These are phyloP conservation scores for Tribolium castaneum DNA, from an alignment of 1,140 invertebrate genomes.

Conservation along the genomic window DNA sequence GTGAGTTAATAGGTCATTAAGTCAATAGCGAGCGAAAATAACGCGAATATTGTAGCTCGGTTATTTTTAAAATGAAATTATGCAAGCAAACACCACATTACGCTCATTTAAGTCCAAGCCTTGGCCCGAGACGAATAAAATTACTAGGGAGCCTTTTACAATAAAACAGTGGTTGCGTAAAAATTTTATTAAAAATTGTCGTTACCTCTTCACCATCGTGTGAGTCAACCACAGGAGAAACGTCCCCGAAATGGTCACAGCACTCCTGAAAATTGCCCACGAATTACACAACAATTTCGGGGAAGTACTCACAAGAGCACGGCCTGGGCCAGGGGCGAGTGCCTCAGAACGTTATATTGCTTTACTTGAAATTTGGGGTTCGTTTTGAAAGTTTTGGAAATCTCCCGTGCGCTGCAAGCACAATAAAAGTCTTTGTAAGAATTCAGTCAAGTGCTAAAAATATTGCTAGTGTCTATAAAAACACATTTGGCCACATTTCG, in stretches of 20 bases:
- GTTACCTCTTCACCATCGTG: not conserved
- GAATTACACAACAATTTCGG: not conserved
- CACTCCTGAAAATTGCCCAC: conserved; percentile 47
- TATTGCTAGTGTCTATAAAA: conserved; percentile 29
- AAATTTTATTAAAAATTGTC: not conserved
- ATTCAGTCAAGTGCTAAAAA: conserved; percentile 29
- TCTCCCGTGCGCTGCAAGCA: conserved; percentile 66
- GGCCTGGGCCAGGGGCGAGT: conserved; percentile 63
- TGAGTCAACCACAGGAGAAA: conserved; percentile 45
- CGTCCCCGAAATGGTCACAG: conserved; percentile 47
- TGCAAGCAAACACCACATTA: conserved; percentile 9
- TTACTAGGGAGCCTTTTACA: conserved; percentile 7
- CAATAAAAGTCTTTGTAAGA: conserved; percentile 41
- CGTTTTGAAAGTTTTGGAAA: conserved; percentile 65
- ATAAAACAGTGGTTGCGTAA: not conserved
- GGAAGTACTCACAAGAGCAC: conserved; percentile 64
- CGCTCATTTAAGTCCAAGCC: conserved; percentile 7
- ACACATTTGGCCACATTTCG: conserved; percentile 40
- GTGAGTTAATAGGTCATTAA: conserved; percentile 39
- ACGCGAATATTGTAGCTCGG: conserved; percentile 16
- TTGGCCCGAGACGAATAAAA: not conserved
- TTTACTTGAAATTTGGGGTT: conserved; percentile 65
- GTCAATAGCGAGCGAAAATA: conserved; percentile 37
- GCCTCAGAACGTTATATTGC: conserved; percentile 65
- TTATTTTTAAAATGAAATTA: conserved; percentile 38